A percentile compares a stretch with the other conserved stretches of the same genome.
Conservation (phyloP, 2,888 invertebrate genomes). For the Pristionchus japonicus region DNA sequence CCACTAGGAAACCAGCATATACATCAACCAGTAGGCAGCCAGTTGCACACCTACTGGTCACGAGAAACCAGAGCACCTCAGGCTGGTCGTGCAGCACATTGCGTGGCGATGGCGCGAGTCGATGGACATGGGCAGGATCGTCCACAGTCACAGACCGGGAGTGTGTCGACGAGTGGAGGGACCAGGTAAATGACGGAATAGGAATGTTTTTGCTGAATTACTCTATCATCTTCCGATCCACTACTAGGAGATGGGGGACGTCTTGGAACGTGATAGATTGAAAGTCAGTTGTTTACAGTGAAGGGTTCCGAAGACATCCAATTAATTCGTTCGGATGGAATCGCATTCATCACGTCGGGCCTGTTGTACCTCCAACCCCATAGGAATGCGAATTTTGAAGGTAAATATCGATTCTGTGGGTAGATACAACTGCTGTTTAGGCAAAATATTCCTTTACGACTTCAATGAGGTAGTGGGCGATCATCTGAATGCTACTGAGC, state of each 20-base stretch:
- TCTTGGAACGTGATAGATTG: too few species aligned
- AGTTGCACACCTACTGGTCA: too few species aligned
- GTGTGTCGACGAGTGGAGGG: slow-evolving; percentile 26
- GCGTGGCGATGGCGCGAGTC: neutral
- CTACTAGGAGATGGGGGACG: too few species aligned
- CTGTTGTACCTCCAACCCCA: slow-evolving; percentile 53
- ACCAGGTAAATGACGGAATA: slow-evolving; percentile 31
- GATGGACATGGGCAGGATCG: neutral
- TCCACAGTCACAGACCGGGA: slow-evolving; percentile 44
- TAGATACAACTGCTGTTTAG: too few species aligned
- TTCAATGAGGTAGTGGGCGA: slow-evolving; percentile 44
- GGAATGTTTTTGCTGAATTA: too few species aligned
- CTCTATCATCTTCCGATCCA: too few species aligned
- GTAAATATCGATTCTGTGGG: neutral
- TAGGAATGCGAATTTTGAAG: neutral
- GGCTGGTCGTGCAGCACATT: too few species aligned
- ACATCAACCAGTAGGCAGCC: too few species aligned
- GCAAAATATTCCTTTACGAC: slow-evolving; percentile 60
- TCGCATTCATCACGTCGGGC: slow-evolving; percentile 63
- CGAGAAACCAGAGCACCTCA: too few species aligned
- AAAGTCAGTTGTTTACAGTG: slow-evolving; percentile 52
- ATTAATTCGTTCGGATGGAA: slow-evolving; percentile 51
- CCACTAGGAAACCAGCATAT: too few species aligned
- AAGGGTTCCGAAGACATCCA: slow-evolving; percentile 64
- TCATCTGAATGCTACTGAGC: neutral